phyloP scores from a whole-genome alignment of 2,113 vertebrate genomes.

The Haemorhous mexicanus region DNA sequence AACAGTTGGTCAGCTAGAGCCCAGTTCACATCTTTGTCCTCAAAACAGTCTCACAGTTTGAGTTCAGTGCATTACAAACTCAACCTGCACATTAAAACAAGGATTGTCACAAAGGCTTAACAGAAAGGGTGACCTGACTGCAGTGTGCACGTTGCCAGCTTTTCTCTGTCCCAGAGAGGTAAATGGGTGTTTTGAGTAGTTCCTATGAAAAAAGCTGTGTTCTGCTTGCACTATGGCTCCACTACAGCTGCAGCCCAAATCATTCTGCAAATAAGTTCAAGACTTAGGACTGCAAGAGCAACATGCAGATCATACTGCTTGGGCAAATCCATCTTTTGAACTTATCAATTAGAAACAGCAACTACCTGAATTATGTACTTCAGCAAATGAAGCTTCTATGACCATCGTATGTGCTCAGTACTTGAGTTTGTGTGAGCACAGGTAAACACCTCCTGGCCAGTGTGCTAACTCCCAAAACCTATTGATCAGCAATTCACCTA shows the following conservation, averaged over 20 bases:
- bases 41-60: not conserved
- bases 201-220: no score
- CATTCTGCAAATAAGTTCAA: rapidly evolving
- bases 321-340: not conserved
- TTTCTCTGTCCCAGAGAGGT: not conserved
- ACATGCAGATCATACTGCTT: not conserved
- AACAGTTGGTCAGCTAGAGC: not conserved
- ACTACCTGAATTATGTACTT: rapidly evolving
- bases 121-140: rapidly evolving
- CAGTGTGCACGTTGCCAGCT: not conserved
- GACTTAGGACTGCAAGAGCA: not conserved
- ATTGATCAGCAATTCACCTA: not conserved
- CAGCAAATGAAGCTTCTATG: not conserved
- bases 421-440: not conserved
- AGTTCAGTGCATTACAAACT: not conserved
- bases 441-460: not conserved
- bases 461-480: not conserved
- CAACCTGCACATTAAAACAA: not conserved
- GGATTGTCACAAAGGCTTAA: not conserved
- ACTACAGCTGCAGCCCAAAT: not conserved
- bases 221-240: not conserved
- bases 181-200: not conserved
- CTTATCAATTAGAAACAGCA: not conserved
- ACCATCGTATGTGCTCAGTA: rapidly evolving
- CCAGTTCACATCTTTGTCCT: not conserved